Evolutionary conservation across 2,888 invertebrate genomes (phyloP).

Genomic region (Andrena bicolor): DNA sequence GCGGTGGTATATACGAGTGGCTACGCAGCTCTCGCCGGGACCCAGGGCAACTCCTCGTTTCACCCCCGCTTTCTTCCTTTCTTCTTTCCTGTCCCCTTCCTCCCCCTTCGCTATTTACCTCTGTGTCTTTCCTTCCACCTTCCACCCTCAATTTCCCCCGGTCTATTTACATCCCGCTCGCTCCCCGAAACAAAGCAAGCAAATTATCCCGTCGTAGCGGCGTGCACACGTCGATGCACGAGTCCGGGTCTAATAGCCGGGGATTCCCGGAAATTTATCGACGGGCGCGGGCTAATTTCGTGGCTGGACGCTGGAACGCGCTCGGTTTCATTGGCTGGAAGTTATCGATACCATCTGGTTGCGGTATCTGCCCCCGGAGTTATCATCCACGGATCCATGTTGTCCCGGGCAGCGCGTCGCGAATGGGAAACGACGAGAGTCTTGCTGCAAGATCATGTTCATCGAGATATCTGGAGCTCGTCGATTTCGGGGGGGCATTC

Average conservation of each 20-base stretch:
- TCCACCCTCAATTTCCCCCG: slow-evolving; percentile 6
- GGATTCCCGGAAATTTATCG: slow-evolving; percentile 78
- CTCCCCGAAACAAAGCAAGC: slow-evolving; percentile 65
- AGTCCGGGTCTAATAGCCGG: slow-evolving; percentile 70
- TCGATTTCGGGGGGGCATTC: not conserved
- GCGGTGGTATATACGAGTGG: slow-evolving; percentile 51
- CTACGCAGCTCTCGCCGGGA: slow-evolving; percentile 43
- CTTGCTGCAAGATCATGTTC: not conserved
- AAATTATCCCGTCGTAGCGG: slow-evolving; percentile 71
- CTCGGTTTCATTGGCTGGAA: slow-evolving; percentile 27
- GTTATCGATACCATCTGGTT: slow-evolving; percentile 51
- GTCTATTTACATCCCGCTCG: slow-evolving; percentile 37
- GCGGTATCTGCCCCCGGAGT: slow-evolving; percentile 5
- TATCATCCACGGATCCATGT: slow-evolving; percentile 14
- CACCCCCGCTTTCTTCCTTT: slow-evolving; percentile 40
- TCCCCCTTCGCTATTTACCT: not conserved
- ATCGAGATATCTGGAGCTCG: not conserved
- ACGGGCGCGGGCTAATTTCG: slow-evolving; percentile 47
- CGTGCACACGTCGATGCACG: slow-evolving; percentile 37
- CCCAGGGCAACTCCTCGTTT: slow-evolving; percentile 33
- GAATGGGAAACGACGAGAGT: not conserved
- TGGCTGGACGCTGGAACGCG: slow-evolving; percentile 22
- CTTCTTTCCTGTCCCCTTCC: slow-evolving; percentile 31
- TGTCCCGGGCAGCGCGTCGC: not conserved
- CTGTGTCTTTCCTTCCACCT: slow-evolving; percentile 6